phyloP scores from a whole-genome alignment of 2,113 vertebrate genomes.

The Phalacrocorax carbo region DNA sequence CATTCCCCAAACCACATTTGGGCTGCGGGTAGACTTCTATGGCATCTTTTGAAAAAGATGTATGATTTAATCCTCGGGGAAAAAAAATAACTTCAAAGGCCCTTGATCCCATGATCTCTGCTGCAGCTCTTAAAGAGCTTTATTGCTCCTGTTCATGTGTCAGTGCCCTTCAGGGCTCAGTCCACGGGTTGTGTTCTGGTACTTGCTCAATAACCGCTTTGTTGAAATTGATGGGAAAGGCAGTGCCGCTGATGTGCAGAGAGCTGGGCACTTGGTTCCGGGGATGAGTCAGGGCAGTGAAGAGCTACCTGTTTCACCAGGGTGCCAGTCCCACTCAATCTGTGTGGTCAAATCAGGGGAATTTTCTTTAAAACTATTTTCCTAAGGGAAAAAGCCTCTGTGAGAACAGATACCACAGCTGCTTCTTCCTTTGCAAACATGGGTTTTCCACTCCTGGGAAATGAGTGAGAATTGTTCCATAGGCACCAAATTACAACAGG shows the following conservation, averaged over 20 bases:
- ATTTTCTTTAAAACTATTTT: not conserved
- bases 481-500: not conserved
- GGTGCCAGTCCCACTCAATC: not conserved
- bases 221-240: not conserved
- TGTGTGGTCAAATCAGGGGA: not conserved
- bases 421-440: not conserved
- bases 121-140: not conserved
- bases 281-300: too few species aligned
- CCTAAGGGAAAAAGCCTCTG: not conserved
- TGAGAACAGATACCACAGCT: not conserved
- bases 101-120: not conserved
- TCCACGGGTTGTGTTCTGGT: fast-evolving
- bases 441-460: not conserved
- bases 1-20: fast-evolving
- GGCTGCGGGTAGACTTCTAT: not conserved
- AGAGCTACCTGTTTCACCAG: not conserved
- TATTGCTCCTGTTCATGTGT: not conserved
- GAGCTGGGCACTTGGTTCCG: not conserved
- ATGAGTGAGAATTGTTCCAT: not conserved
- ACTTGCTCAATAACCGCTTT: not conserved
- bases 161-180: not conserved
- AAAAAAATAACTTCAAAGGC: not conserved
- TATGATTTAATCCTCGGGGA: not conserved
- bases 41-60: not conserved
- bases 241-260: not conserved